Evolutionary conservation across 1,140 invertebrate genomes (phyloP).

Genomic region (Lamellibrachia luymesi): DNA sequence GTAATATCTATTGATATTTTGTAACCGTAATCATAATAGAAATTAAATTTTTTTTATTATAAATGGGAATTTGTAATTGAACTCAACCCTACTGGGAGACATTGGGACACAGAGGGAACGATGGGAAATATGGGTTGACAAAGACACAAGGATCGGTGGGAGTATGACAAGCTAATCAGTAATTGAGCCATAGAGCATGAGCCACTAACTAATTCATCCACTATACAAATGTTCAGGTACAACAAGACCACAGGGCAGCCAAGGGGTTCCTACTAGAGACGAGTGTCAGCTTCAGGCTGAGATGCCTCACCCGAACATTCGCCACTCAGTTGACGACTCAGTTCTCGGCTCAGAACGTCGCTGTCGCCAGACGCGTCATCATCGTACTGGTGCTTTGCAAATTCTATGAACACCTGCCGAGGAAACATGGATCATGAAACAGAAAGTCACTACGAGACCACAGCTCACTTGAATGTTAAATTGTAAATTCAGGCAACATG

Average conservation of each 20-base stretch:
- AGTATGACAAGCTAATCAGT: neutral
- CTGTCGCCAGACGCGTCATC: constrained; percentile 40
- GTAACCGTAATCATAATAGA: too few species aligned
- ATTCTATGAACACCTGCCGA: constrained; percentile 81
- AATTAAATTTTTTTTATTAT: too few species aligned
- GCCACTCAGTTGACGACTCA: neutral
- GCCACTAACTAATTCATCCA: neutral
- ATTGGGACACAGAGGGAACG: neutral
- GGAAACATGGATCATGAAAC: constrained; percentile 43
- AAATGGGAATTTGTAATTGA: too few species aligned
- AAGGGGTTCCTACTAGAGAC: neutral
- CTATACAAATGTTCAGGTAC: neutral
- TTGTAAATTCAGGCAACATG: too few species aligned
- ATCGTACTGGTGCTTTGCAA: constrained; percentile 73
- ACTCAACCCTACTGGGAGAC: too few species aligned
- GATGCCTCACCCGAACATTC: neutral
- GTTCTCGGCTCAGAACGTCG: neutral
- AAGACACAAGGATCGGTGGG: neutral
- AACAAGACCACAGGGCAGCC: neutral
- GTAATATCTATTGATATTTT: too few species aligned
- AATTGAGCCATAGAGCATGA: neutral
- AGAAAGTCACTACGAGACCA: neutral
- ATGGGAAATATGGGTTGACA: neutral
- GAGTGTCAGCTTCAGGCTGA: neutral
- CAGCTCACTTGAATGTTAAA: neutral